Base-by-base conservation (phyloP, 2,888 invertebrate genomes). In the Drosophila greeni region DNA sequence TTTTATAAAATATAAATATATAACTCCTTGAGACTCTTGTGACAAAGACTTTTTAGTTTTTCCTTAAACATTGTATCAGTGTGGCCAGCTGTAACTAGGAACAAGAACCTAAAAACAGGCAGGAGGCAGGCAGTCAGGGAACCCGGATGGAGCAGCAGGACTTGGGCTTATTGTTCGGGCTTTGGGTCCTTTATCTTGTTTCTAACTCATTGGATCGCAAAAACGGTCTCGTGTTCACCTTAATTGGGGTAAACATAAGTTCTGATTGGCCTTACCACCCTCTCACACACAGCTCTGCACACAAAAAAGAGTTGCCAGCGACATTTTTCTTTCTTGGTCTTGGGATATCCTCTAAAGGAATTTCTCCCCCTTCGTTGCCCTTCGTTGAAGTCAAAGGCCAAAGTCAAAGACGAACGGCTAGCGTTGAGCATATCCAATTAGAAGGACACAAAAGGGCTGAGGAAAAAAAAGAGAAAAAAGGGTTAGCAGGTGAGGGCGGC, bases 191-290 rank as follows among this genome's bases (percentile, higher is more conserved):
- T 87, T 86, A 86, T 86, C 87, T 86, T 78, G 85, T 81, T 86
- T 86, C 86, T 86, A 86, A 85, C 85, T 86, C 86, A 87, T 86
- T 86, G 86, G 85, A 85, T 86, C 86, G 86, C 82, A 85, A 82
- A 80, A 84, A 79, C 81, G 82, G 81, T 82, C 79, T 79, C 82
- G 77, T 82, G 85, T 86, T 86, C 84, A 86, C 85, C 85, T 87
- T 86, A 87, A 87, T 86, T 85, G 86, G 86, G 81, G 82, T 77
- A 76, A 82, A 79, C 74, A 78, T 85, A 77, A 82, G 84, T 84
- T 82, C 77, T 77, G 82, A 75, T 82, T 76, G 82, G 74, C 74
- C n/a, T n/a, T n/a, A n/a, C n/a, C n/a, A n/a, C n/a, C n/a, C n/a
- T n/a, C n/a, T n/a, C n/a, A n/a, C 39, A 9, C 39, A 49, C 45